Evolutionary conservation across 2,797 vertebrate species (phyloP).

Genomic region (Chaunax sp.): DNA sequence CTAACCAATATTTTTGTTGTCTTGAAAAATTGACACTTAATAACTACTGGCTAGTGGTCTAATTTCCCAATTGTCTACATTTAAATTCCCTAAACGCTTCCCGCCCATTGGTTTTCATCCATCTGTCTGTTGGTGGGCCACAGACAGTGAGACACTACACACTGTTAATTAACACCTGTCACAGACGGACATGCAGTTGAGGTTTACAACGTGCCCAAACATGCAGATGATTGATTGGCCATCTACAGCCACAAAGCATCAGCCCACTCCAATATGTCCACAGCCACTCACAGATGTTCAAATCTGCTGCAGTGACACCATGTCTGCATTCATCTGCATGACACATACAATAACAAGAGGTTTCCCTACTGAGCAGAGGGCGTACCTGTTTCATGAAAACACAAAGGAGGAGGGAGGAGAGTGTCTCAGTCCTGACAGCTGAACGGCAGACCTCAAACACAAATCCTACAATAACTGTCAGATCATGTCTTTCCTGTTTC

Average conservation of each 20-base stretch:
- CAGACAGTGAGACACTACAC: slow-evolving; percentile 15
- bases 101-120: slow-evolving; percentile 38
- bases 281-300: slow-evolving; percentile 49
- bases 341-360: slow-evolving; percentile 42
- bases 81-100: slow-evolving; percentile 1
- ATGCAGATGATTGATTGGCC: slow-evolving; percentile 42
- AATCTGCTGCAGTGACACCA: slow-evolving; percentile 26
- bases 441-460: slow-evolving; percentile 11
- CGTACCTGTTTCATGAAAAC: slow-evolving; percentile 35
- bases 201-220: slow-evolving; percentile 43
- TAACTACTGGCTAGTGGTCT: neutral
- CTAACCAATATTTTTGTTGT: too few species aligned
- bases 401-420: slow-evolving; percentile 40
- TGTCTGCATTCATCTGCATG: slow-evolving; percentile 67
- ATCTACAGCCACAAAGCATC: slow-evolving; percentile 43
- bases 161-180: slow-evolving; percentile 73
- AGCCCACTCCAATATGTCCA: slow-evolving; percentile 47
- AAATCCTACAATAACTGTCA: slow-evolving; percentile 34
- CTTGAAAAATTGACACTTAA: too few species aligned
- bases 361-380: slow-evolving; percentile 44
- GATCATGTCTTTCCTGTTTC: neutral
- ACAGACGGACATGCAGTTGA: slow-evolving; percentile 23
- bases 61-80: neutral
- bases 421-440: slow-evolving; percentile 32
- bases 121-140: slow-evolving; percentile 8